Percentiles rank a stretch among this genome's conserved stretches.
These are phyloP conservation scores for Polypterus bichir DNA, from an alignment of 2,113 vertebrate genomes.

Conservation along the genomic window DNA sequence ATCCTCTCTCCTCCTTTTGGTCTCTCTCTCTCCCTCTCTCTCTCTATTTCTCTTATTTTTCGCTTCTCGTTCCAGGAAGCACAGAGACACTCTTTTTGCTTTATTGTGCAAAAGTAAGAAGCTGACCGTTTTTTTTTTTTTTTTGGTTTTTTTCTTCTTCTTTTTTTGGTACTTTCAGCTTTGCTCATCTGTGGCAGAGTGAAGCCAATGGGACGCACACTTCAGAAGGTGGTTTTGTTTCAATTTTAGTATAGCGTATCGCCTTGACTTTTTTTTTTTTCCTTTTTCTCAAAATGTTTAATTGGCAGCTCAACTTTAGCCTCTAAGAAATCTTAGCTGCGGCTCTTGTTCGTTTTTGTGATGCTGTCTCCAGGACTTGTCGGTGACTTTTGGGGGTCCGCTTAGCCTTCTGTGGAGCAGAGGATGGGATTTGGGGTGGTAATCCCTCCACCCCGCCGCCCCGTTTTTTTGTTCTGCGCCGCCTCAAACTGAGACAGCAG, in stretches of 20 bases:
- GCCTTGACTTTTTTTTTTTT: constrained; percentile 41
- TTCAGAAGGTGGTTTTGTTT: constrained; percentile 31
- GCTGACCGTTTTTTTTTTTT: constrained; percentile 53
- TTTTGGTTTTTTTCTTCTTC: constrained; percentile 23
- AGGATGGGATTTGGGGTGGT: constrained; percentile 2
- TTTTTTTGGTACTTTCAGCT: constrained; percentile 58
- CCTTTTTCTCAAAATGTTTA: constrained; percentile 43
- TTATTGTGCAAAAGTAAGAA: constrained; percentile 69
- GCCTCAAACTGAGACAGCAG: constrained; percentile 38
- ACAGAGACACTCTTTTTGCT: constrained; percentile 58
- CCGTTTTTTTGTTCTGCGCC: constrained; percentile 34
- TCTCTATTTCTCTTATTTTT: no score
- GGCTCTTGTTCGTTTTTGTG: constrained; percentile 54
- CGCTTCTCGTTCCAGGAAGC: constrained; percentile 19
- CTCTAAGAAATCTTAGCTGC: constrained; percentile 50
- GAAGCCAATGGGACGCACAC: constrained; percentile 46
- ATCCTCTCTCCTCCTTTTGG: background rate
- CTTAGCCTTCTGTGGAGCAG: constrained; percentile 27
- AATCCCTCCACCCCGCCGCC: constrained; percentile 7
- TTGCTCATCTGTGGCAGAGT: constrained; percentile 67
- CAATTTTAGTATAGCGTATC: constrained; percentile 66
- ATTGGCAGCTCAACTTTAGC: constrained; percentile 59
- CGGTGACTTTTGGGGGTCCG: constrained; percentile 37
- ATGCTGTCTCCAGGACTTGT: constrained; percentile 47
- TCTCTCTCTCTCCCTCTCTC: background rate